Percentiles rank a stretch among this genome's conserved stretches.
Conservation (phyloP, 2,113 vertebrate species). For the Chroicocephalus ridibundus region DNA sequence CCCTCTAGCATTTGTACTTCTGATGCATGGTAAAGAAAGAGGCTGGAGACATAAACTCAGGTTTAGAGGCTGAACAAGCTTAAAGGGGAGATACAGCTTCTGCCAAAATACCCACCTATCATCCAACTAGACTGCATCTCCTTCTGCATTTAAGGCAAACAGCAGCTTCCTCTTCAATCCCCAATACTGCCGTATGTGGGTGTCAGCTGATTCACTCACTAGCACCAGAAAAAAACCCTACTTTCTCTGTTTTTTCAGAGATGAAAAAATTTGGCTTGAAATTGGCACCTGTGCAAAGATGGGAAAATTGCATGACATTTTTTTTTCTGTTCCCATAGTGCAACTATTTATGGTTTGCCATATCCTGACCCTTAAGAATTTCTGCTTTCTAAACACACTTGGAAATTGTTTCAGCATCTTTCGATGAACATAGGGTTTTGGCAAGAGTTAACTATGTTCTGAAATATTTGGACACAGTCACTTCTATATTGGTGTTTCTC, state of each 20-base stretch:
- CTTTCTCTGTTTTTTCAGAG: background rate
- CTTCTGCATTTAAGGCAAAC: background rate
- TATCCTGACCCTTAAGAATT: background rate
- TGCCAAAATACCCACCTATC: background rate
- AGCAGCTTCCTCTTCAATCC: background rate
- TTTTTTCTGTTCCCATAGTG: background rate
- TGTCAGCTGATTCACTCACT: background rate
- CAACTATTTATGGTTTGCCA: background rate
- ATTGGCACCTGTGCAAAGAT: background rate
- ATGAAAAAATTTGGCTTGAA: background rate
- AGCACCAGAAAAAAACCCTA: accelerated
- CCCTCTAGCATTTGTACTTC: background rate
- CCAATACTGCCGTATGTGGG: accelerated
- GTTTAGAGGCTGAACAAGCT: background rate
- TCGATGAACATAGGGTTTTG: background rate
- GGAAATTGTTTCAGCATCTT: background rate
- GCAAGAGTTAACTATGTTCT: background rate
- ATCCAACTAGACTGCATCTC: background rate
- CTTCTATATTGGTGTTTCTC: background rate
- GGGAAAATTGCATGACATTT: background rate
- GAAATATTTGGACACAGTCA: background rate
- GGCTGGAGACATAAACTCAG: background rate
- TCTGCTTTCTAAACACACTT: background rate
- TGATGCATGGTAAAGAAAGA: accelerated
- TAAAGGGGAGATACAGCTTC: background rate